Conservation (phyloP, 2,113 vertebrate species). For the Aldabrachelys gigantea region DNA sequence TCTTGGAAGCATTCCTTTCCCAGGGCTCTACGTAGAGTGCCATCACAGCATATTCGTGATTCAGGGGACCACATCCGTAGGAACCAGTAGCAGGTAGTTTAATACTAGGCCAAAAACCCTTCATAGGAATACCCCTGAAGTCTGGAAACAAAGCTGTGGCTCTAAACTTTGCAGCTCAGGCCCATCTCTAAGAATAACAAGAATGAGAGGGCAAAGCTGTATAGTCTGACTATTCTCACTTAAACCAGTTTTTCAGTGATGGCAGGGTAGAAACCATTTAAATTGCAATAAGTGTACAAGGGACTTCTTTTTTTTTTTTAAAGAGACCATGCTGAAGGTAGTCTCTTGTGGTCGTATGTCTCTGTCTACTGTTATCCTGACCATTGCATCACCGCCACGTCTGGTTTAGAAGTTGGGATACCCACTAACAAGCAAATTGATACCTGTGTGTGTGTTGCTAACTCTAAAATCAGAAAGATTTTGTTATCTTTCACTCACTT, state of each 20-base stretch:
- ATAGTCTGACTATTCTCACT: not conserved
- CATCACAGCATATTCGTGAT: not conserved
- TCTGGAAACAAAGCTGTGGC: not conserved
- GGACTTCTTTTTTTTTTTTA: not conserved
- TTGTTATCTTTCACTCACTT: not conserved
- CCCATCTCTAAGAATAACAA: not conserved
- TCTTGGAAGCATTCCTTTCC: slow-evolving; percentile 64
- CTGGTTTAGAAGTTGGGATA: not conserved
- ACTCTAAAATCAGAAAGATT: not conserved
- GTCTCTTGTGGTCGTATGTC: not conserved
- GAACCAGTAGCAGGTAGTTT: slow-evolving; percentile 42
- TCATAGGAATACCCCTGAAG: not conserved
- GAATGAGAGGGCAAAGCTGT: not conserved
- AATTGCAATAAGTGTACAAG: not conserved
- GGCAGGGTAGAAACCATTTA: not conserved
- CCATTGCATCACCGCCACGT: not conserved
- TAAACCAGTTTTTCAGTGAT: not conserved
- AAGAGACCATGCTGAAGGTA: not conserved
- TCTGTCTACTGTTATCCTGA: not conserved
- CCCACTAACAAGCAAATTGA: not conserved
- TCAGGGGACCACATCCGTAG: slow-evolving; percentile 14
- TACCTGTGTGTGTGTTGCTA: not conserved
- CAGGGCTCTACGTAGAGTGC: slow-evolving; percentile 18
- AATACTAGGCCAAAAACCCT: not conserved
- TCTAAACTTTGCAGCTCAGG: rapidly evolving